Base-by-base conservation (phyloP, 2,113 vertebrate genomes). In the Neogobius melanostomus region DNA sequence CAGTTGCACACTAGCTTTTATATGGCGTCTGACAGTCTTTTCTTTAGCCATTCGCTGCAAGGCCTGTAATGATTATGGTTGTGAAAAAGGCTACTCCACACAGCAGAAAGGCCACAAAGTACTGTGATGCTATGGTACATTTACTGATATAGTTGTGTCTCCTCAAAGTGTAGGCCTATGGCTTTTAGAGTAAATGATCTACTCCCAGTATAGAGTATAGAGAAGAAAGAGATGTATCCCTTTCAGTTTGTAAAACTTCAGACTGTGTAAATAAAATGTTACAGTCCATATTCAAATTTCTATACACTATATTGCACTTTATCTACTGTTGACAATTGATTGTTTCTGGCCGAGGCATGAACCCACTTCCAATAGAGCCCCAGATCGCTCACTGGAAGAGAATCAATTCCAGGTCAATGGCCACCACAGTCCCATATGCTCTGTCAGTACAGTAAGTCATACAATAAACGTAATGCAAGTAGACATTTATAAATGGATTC, bases 321-420 rank as follows among this genome's bases (percentile, higher is more conserved):
- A 21, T 73, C 47, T n/a, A 8, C 64, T 62, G 28, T 1, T 61
- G 51, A 71, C 48, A 66, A 69, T 71, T 62, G 67, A 74, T 79
- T 69, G 17, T 51, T 48, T 44, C 48, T 83, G 77, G 69, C 79
- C 76, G 44, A 69, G 54, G 62, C 49, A 61, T 64, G 5, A 79
- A 74, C 71, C 43, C 59, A 64, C 48, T 44, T 16, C 28, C 47
- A 62, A 66, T 69, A 51, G 66, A 70, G 71, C 75, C 45, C 12
- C 64, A 60, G 64, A 64, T 48, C 44, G 48, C 75, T 78, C 61
- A 54, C 57, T 63, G 71, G 68, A 76, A 61, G 61, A 42, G 11
- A 75, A 88, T 91, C 61, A 80, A 64, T 90, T 89, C 85, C 86
- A 90, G 88, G 88, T 91, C 88, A 90, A 11, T 68, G 83, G 64